Base-by-base conservation (phyloP, 2,113 vertebrate species). In the Budorcas taxicolor region DNA sequence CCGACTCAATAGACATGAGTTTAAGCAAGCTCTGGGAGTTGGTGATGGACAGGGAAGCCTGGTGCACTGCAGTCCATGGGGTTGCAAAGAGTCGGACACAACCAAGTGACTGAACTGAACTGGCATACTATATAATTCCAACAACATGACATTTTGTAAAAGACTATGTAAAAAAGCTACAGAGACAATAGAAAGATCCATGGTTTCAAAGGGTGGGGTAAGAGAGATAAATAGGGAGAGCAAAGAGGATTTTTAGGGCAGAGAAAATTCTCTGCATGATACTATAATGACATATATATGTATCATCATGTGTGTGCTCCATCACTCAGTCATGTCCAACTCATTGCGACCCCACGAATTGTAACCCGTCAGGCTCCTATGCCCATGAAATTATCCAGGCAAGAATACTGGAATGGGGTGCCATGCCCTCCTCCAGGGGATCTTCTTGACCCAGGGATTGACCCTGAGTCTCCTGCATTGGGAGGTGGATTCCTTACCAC, bases 221-320 rank as follows among this genome's bases (percentile, higher is more conserved):
- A 87, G 52, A 95, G 17, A 58, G 60, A 83, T 83, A 43, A 58
- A 90, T 71, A 83, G 50, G 19, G 36, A 90, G 40, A 58, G 53
- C 13, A 74, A 13, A 31, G 23, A 83, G 33, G 50, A 50, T 8
- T 58, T 71, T 71, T 25, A 83, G 78, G 53, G 33, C 52, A 94
- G 50, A 36, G 40, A 83, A n/a, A 74, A 74, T 58, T 74, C 60
- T 90, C 52, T 50, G 33, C 62, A n/a, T 71, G 60, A 55, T 82
- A 80, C 64, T 58, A 31, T 57, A 89, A 83, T 31, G 40, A 94
- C 55, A 64, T 64, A 33, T 33, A 71, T 71, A 23, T 21, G 36
- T 67, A 67, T 67, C 19, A 74, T 40, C n/a, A 23, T 74, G n/a
- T 74, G 67, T 23, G 67, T 40, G 67, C n/a, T 74, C 67, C 19